Percentiles rank a stretch among this genome's conserved stretches.
Conservation (phyloP, 2,797 vertebrate species). For the Taeniopygia guttata region DNA sequence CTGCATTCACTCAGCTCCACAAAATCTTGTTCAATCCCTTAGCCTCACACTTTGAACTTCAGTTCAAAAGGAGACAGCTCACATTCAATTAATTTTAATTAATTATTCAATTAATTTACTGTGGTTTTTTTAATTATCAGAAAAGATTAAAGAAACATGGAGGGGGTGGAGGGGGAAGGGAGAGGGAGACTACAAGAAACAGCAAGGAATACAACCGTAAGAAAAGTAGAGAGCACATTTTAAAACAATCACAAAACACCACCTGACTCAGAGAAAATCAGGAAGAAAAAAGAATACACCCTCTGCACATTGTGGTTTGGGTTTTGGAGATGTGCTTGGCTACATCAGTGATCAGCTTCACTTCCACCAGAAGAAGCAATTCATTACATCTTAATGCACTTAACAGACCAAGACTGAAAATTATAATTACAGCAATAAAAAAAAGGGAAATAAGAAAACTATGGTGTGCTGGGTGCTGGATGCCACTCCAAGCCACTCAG, state of each 20-base stretch:
- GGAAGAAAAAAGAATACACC: not conserved
- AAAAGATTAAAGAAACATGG: not conserved
- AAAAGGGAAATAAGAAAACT: not conserved
- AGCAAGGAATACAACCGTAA: not conserved
- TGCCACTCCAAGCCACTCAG: not conserved
- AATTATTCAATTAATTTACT: not conserved
- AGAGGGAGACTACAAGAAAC: not conserved
- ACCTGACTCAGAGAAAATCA: not conserved
- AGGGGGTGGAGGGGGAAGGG: not conserved
- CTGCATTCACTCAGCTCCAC: not conserved
- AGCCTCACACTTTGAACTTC: not conserved
- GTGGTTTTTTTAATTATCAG: accelerated
- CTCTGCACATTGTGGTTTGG: not conserved
- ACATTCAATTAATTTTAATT: too few relatives aligned
- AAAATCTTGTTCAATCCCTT: not conserved
- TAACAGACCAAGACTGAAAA: not conserved
- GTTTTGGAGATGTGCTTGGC: not conserved
- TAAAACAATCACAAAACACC: not conserved
- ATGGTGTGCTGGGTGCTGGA: not conserved
- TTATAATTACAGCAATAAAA: not conserved
- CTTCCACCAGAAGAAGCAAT: not conserved
- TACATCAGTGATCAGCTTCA: not conserved
- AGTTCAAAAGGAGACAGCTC: not conserved
- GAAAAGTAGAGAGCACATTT: not conserved
- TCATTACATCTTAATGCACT: not conserved